phyloP scores from a whole-genome alignment of 1,140 invertebrate species.

The Arion vulgaris region DNA sequence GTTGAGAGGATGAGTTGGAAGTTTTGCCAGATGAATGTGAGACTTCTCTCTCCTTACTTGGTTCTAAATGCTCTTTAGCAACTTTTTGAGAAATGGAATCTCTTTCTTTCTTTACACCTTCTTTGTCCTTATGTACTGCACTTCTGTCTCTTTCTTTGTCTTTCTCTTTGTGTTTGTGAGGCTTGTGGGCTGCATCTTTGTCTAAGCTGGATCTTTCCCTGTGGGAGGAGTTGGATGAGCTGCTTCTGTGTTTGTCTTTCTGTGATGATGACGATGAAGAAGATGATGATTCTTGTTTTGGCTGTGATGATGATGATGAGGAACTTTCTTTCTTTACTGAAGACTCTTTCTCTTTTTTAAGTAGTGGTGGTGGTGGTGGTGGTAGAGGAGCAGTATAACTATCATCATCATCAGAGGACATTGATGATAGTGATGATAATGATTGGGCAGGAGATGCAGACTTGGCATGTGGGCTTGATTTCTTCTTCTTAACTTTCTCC shows the following conservation, averaged over 20 bases:
- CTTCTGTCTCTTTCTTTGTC: constrained; percentile 15
- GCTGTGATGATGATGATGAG: neutral
- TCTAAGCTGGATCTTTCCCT: constrained; percentile 19
- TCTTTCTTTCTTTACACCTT: constrained; percentile 27
- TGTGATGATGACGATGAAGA: constrained; percentile 7
- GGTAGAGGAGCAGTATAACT: neutral
- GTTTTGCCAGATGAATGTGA: constrained; percentile 28
- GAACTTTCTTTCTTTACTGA: constrained; percentile 28
- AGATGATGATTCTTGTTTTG: neutral
- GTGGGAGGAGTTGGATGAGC: constrained; percentile 9
- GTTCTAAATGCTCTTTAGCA: constrained; percentile 15
- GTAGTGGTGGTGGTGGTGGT: neutral
- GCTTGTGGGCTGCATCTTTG: neutral
- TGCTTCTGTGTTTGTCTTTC: constrained; percentile 9
- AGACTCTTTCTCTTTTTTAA: constrained; percentile 27
- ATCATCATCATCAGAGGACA: constrained; percentile 30
- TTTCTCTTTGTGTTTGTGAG: constrained; percentile 24
- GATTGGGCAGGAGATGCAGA: constrained; percentile 17
- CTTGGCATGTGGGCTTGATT: neutral
- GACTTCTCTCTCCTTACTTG: constrained; percentile 21
- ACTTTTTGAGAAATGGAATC: constrained; percentile 12
- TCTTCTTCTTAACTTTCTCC: constrained; percentile 32
- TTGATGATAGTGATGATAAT: constrained; percentile 22
- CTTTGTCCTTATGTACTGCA: neutral
- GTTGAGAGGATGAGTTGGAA: constrained; percentile 17